Base-by-base conservation (phyloP, 2,797 vertebrate species). In the Lepilemur septentrionalis region DNA sequence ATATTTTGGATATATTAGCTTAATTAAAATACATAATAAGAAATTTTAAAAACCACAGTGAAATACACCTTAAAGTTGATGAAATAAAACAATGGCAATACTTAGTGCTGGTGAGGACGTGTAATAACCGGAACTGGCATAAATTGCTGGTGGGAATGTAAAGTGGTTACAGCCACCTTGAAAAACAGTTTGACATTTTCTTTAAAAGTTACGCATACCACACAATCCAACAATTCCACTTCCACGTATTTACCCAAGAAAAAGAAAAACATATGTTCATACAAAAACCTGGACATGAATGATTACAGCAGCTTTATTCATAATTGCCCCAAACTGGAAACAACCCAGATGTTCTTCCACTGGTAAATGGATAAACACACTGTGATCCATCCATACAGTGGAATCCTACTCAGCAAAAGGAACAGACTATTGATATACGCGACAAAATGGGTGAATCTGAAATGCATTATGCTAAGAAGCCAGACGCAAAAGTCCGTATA, bases 251-350 rank as follows among this genome's bases (percentile, higher is more conserved):
- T 95, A 88, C 72, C 79, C n/a, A 91, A 88, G 85, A 75, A 96
- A 96, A 96, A 96, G 79, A 89, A 90, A 95, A 75, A 85, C 52
- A 89, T 63, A 90, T 72, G 59, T 88, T 95, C 55, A 46, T 61
- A 87, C 32, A 38, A 76, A 94, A 92, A 84, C 79, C 94, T 95
- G 59, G 50, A 46, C 30, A 43, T 76, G 75, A 96, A 65, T 61
- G 59, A 92, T 96, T 90, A 38, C 30, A 69, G 67, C 4, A 46
- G 52, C 59, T 91, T 93, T 88, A 81, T 94, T 96, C 59, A 70
- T 79, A 93, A 92, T 95, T 93, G 61, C 72, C 57, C 41, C 28
- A 72, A 96, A 88, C 38, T 70, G 50, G 91, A 95, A 95, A 86
- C 85, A 95, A 55, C 61, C 48, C 63, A 84, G 72, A 73, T 78